Base-by-base conservation (phyloP, 2,797 vertebrate genomes). In the Pogoniulus pusillus region DNA sequence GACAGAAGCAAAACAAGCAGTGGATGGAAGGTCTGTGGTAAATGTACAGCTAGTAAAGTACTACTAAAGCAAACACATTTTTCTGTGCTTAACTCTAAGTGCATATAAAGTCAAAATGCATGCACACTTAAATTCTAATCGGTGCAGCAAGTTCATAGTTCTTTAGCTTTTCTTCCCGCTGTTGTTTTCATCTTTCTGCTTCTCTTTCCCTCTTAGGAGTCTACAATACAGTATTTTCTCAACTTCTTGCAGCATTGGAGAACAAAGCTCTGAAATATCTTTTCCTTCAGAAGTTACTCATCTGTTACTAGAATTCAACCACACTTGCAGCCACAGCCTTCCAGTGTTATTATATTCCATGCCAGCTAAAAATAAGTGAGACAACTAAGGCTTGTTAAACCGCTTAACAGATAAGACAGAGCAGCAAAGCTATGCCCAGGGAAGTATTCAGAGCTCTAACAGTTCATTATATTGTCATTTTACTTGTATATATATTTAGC, bases 281-380 rank as follows among this genome's bases (percentile, higher is more conserved):
- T 84, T 83, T 51, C 27, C 14, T 88, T 63, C 19, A 72, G 41
- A 58, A 62, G 11, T 84, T 69, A 86, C 11, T 63, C 74, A 20
- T 22, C 13, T 84, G 24, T 80, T 75, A 53, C 43, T 63, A 29
- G 32, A 72, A 82, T 82, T 55, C 57, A 83, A 83, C 81, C 63
- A 29, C 62, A 90, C 63, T 69, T 80, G 78, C 43, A 89, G 39
- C 63, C 39, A 49, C 43, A 24, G 12, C 63, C 57, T 66, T 78
- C 47, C 68, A 27, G 18, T 74, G 60, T 69, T 74, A 5, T 47
- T 94, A 53, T 84, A 91, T 57, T 78, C 62, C 59, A 43, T 39
- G 55, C 54, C 71, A 91, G 65, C 93, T 95, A 95, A 95, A 96
- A 95, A 96, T 96, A 96, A 93, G n/a, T 24, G 53, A 91, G 87